Conservation (phyloP, 2,888 invertebrate genomes). For the Dryocosmus kuriphilus region DNA sequence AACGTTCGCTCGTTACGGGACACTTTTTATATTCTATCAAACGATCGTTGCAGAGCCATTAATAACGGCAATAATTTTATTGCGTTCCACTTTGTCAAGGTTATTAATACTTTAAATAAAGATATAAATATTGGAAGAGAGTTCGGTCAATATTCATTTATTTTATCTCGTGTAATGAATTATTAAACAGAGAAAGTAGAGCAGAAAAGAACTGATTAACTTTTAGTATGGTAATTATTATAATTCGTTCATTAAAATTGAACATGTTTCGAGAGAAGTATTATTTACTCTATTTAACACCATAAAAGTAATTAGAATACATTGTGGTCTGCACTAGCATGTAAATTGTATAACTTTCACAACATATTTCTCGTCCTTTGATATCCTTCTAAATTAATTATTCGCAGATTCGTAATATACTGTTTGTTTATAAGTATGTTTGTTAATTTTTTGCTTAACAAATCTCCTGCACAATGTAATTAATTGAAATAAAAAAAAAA, state of each 20-base stretch:
- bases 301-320: background rate
- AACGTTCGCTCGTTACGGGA: slow-evolving; percentile 7
- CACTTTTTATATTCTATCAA: background rate
- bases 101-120: background rate
- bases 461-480: background rate
- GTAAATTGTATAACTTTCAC: background rate
- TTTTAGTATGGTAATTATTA: too few relatives aligned
- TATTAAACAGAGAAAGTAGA: too few relatives aligned
- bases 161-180: too few relatives aligned
- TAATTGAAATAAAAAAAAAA: background rate
- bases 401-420: background rate
- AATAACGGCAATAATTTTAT: background rate
- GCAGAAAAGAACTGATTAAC: too few relatives aligned
- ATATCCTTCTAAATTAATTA: background rate
- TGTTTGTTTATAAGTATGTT: background rate
- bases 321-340: background rate
- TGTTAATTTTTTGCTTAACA: background rate
- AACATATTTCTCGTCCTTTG: background rate
- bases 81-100: background rate
- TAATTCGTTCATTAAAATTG: background rate
- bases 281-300: background rate
- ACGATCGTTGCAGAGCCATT: background rate
- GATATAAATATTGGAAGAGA: background rate
- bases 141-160: too few relatives aligned
- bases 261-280: background rate